phyloP scores from a whole-genome alignment of 1,140 invertebrate species.

The Stegodyphus mimosarum region DNA sequence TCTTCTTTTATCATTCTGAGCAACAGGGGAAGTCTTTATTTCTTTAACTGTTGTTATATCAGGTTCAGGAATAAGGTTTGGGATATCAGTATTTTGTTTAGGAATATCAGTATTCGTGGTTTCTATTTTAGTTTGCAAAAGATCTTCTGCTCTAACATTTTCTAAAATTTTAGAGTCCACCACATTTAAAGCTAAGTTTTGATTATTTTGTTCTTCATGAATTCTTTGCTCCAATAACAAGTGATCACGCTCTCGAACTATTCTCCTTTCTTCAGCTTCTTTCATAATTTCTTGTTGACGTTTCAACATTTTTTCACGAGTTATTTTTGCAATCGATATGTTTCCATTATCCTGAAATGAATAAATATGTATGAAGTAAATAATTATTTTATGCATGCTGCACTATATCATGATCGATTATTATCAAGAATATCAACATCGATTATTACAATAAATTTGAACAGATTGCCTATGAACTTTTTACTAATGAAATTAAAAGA shows the following conservation, averaged over 20 bases:
- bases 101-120: not conserved
- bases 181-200: not conserved
- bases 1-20: conserved; percentile 35
- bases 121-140: not conserved
- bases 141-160: not conserved
- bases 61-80: conserved; percentile 6
- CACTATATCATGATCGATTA: no score
- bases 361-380: not conserved
- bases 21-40: not conserved
- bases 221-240: conserved; percentile 59
- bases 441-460: no score
- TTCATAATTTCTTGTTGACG: conserved; percentile 64
- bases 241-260: conserved; percentile 63
- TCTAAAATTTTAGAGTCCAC: no score
- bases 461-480: no score
- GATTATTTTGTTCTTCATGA: conserved; percentile 63
- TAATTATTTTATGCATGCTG: no score
- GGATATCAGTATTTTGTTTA: not conserved
- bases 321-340: conserved; percentile 61
- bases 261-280: conserved; percentile 66
- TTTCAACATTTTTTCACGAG: conserved; percentile 64
- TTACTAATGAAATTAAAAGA: no score
- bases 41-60: conserved; percentile 23
- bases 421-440: no score
- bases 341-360: conserved; percentile 42